A percentile compares a stretch with the other conserved stretches of the same genome.
phyloP scores from a whole-genome alignment of 2,113 vertebrate species.

The Lichenostomus cassidix region DNA sequence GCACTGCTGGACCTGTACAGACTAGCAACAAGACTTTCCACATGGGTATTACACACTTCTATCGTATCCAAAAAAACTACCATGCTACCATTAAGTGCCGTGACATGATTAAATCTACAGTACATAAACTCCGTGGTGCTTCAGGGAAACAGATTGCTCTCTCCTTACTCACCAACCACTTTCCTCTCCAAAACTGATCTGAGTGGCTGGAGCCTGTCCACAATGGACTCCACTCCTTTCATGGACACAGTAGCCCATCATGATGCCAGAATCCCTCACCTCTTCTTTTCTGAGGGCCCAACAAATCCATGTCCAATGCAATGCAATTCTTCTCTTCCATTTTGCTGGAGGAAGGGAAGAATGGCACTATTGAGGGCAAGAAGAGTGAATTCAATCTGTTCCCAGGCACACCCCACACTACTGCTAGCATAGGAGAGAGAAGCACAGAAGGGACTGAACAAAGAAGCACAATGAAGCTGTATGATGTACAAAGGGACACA shows the following conservation, averaged over 20 bases:
- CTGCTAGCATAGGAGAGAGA: background rate
- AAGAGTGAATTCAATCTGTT: background rate
- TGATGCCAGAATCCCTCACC: background rate
- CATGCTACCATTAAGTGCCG: background rate
- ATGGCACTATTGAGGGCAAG: background rate
- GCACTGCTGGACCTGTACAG: background rate
- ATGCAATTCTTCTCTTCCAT: background rate
- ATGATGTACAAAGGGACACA: background rate
- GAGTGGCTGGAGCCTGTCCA: background rate
- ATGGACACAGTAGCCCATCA: background rate
- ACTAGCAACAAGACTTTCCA: background rate
- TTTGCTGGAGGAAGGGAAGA: slow-evolving; percentile 28
- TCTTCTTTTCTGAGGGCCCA: background rate
- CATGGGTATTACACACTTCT: background rate
- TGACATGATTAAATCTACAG: background rate
- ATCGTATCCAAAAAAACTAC: background rate
- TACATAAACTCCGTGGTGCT: background rate
- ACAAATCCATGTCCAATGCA: background rate
- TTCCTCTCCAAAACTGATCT: background rate
- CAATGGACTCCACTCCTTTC: background rate
- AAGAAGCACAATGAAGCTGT: background rate
- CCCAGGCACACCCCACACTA: background rate
- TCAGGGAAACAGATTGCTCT: background rate
- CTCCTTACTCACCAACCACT: background rate
- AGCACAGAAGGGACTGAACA: background rate